phyloP scores from a whole-genome alignment of 2,797 vertebrate species.

The Fratercula arctica region DNA sequence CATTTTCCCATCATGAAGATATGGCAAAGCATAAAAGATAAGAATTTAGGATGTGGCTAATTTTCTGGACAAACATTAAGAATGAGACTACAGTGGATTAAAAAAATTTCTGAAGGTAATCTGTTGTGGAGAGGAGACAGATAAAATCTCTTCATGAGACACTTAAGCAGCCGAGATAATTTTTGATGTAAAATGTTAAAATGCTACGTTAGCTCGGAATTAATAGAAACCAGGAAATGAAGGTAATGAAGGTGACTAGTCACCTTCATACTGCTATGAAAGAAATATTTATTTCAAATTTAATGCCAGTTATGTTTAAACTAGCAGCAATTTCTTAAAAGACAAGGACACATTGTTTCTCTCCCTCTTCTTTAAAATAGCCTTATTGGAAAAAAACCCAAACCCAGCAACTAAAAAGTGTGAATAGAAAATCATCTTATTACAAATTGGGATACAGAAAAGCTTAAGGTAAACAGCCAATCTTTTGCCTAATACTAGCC shows the following conservation, averaged over 20 bases:
- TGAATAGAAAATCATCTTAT: not conserved
- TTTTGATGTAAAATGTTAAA: not conserved
- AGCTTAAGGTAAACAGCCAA: not conserved
- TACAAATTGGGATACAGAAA: not conserved
- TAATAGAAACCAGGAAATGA: not conserved
- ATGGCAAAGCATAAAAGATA: not conserved
- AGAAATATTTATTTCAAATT: not conserved
- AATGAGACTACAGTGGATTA: not conserved
- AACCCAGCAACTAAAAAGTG: not conserved
- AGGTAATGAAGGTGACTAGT: not conserved
- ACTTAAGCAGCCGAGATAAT: not conserved
- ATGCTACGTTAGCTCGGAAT: not conserved
- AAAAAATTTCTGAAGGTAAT: not conserved
- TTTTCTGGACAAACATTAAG: not conserved
- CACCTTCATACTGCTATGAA: not conserved
- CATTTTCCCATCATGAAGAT: accelerated
- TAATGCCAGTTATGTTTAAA: not conserved
- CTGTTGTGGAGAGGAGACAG: not conserved
- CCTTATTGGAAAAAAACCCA: not conserved
- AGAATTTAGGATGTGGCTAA: not conserved
- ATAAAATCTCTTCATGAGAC: not conserved
- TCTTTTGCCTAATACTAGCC: not conserved
- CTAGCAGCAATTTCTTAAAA: not conserved
- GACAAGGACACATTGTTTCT: not conserved
- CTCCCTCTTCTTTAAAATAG: not conserved